These are phyloP conservation scores for Drosophila burlai DNA, from an alignment of 1,140 invertebrate genomes.

Conservation along the genomic window DNA sequence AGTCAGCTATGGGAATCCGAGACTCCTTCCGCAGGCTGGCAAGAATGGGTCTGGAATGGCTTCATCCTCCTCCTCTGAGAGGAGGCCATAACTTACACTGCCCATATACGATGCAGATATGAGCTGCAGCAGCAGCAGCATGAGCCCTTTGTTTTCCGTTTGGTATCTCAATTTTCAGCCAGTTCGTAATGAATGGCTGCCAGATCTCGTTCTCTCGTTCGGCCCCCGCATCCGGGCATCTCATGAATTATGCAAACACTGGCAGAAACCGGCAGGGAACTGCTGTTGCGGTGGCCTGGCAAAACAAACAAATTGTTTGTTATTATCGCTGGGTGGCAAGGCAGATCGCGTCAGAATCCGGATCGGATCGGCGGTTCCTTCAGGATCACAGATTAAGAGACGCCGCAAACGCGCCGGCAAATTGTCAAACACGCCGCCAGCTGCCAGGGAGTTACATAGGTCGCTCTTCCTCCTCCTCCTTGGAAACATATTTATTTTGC, in stretches of 20 bases:
- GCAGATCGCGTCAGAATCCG: constrained; percentile 41
- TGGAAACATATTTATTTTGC: constrained; percentile 45
- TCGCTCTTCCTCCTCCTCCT: constrained; percentile 2
- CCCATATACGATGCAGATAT: constrained; percentile 49
- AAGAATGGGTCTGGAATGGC: not conserved
- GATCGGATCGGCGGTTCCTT: constrained; percentile 15
- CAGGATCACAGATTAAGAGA: constrained; percentile 33
- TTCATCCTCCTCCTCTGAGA: not conserved
- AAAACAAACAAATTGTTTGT: constrained; percentile 61
- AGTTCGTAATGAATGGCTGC: constrained; percentile 43
- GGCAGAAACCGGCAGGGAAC: constrained; percentile 4
- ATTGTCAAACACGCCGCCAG: constrained; percentile 54
- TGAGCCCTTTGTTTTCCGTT: constrained; percentile 40
- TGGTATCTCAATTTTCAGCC: constrained; percentile 52
- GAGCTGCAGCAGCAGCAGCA: constrained; percentile 17
- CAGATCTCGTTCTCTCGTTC: constrained; percentile 32
- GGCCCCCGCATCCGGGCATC: constrained; percentile 38
- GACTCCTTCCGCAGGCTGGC: constrained; percentile 17
- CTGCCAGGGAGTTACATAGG: constrained; percentile 51
- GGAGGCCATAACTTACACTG: constrained; percentile 47
- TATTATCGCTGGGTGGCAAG: constrained; percentile 53
- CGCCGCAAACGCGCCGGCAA: constrained; percentile 35
- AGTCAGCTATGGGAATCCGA: constrained; percentile 29
- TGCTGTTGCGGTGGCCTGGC: constrained; percentile 11
- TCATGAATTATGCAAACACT: constrained; percentile 40